Base-by-base conservation (phyloP, 53 echinoderm and acorn worm genomes). In the Echinarachnius parma region DNA sequence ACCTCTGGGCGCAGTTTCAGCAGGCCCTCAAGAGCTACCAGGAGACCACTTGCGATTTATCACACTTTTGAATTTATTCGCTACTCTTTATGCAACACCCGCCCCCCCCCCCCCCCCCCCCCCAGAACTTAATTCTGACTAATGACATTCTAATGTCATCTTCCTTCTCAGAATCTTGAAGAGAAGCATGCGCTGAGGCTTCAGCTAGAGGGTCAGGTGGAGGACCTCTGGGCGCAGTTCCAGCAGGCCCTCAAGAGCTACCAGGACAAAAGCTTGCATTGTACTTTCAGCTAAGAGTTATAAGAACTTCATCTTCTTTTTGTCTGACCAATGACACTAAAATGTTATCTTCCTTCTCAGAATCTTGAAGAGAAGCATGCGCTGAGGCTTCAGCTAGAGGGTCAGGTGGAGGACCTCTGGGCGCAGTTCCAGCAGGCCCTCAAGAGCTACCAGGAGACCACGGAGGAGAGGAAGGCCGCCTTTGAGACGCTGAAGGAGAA, bases 351-450 rank as follows among this genome's bases (percentile, higher is more conserved):
- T n/a, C n/a, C 31, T 27, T 42, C 48, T 26, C 66, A 95, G 96
- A 95, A 95, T 47, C 85, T 95, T 2, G 96, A 95, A 32, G 96
- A 95, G 72, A 95, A 95, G 42, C 96, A 95, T 74, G 96, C 96
- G 47, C 42, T 95, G 34, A 66, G 96, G 28, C 91, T 95, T 2
- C 96, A 95, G 64, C 87, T 95, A 34, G 96, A 95, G 49, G 90
- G 90, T 27, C 96, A 95, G 47, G 96, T 95, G 34, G 96, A 95
- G 61, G 96, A 95, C 35, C 78, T 95, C 4, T 95, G 96, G 96
- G 91, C 91, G 57, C 96, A 95, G 54, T 95, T 95, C 79, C 96
- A 95, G 55, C 90, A 87, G 30, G 96, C 96, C 14, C 82, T 95
- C 29, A 95, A 91, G 91, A 95, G 80, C 67, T 95, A 95, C 78